Conservation (phyloP, 2,888 invertebrate genomes). For the Gortyna flavago region DNA sequence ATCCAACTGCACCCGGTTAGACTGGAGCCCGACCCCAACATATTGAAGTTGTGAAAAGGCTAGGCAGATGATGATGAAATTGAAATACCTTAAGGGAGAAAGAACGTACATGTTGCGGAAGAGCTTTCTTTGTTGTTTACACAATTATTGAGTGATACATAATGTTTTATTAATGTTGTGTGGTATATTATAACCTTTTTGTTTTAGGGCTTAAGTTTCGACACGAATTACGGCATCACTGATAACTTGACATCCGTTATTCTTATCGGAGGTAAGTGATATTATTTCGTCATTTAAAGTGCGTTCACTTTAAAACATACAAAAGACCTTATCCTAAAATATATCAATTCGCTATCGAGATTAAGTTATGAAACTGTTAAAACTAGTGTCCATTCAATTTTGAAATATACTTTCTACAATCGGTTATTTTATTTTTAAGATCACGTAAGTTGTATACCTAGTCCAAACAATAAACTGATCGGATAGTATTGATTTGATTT, state of each 20-base stretch:
- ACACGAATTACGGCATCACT: slow-evolving; percentile 96
- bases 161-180: background rate
- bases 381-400: background rate
- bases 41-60: background rate
- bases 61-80: background rate
- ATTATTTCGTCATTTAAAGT: slow-evolving; percentile 20
- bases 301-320: background rate
- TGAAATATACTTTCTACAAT: background rate
- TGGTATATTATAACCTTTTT: background rate
- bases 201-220: slow-evolving; percentile 93
- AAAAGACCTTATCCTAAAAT: slow-evolving; percentile 1
- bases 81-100: background rate
- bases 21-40: background rate
- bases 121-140: background rate
- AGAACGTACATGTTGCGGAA: background rate
- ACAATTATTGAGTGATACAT: background rate
- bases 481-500: too few relatives aligned
- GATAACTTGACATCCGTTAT: slow-evolving; percentile 96
- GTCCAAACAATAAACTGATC: background rate
- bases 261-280: slow-evolving; percentile 94
- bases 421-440: background rate
- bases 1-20: too few relatives aligned
- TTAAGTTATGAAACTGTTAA: slow-evolving; percentile 15
- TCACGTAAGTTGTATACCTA: background rate
- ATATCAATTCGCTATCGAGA: background rate